Percentiles rank a stretch among this genome's conserved stretches.
Conservation (phyloP, 2,113 vertebrate species). For the Cyprinus carpio region DNA sequence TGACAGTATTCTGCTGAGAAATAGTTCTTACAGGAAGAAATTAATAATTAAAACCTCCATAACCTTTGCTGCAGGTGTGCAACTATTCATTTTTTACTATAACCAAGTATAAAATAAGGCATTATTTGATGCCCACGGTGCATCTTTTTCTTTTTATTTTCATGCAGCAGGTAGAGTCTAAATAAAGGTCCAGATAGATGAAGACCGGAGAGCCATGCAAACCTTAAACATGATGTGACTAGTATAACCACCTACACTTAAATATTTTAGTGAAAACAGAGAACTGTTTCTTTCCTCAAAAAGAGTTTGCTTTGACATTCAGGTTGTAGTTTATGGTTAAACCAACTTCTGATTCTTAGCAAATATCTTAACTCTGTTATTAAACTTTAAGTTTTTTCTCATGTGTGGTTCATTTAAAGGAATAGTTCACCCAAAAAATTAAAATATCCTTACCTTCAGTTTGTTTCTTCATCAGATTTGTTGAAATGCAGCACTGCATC, state of each 20-base stretch:
- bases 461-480: too few relatives aligned
- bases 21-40: not conserved
- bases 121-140: too few relatives aligned
- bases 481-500: too few relatives aligned
- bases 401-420: too few relatives aligned
- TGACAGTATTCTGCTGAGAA: not conserved
- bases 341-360: too few relatives aligned
- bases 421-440: too few relatives aligned
- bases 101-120: too few relatives aligned
- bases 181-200: not conserved
- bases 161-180: constrained; percentile 2
- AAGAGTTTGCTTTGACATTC: not conserved
- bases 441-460: too few relatives aligned
- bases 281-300: not conserved
- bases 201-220: not conserved
- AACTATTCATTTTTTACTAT: too few relatives aligned
- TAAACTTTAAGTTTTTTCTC: too few relatives aligned
- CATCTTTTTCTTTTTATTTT: not conserved
- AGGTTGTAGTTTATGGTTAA: too few relatives aligned
- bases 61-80: not conserved
- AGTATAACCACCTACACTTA: not conserved
- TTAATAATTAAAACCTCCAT: not conserved
- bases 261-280: not conserved
- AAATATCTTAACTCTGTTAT: too few relatives aligned
- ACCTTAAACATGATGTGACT: constrained; percentile 16